A percentile compares a stretch with the other conserved stretches of the same genome.
Evolutionary conservation across 2,797 vertebrate species (phyloP).

Genomic region (Xerus rutilus): DNA sequence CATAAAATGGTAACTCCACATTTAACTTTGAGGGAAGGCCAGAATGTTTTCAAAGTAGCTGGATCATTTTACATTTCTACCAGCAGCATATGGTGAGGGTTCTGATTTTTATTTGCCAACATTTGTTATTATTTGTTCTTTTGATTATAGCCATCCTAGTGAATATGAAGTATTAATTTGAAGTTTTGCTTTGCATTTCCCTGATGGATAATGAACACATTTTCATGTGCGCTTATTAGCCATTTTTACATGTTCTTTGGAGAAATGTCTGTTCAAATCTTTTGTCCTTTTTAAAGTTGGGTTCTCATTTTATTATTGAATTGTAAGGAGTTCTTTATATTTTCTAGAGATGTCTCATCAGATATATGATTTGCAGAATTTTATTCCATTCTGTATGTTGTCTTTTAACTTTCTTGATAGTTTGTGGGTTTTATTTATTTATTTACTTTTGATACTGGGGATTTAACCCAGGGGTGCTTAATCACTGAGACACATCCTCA

Average conservation of each 20-base stretch:
- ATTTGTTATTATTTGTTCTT: neutral
- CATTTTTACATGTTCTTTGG: neutral
- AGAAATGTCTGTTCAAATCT: neutral
- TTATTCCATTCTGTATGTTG: neutral
- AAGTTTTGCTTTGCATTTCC: neutral
- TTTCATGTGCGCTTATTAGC: neutral
- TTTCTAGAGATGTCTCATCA: neutral
- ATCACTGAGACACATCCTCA: too few relatives aligned
- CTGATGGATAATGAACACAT: neutral
- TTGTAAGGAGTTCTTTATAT: conserved; percentile 15
- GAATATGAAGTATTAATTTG: neutral
- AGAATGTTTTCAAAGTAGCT: neutral
- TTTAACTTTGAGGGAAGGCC: neutral
- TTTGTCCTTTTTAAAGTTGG: neutral
- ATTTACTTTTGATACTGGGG: too few relatives aligned
- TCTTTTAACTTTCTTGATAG: conserved; percentile 13
- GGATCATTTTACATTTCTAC: neutral
- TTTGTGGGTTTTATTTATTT: neutral
- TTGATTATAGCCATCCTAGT: neutral
- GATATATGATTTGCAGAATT: neutral
- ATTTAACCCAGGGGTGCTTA: too few relatives aligned
- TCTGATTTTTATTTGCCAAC: neutral
- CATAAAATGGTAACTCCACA: neutral
- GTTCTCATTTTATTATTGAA: neutral
- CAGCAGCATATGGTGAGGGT: neutral